These are phyloP conservation scores for Eriocheir sinensis DNA, from an alignment of 1,140 invertebrate species.

Conservation along the genomic window DNA sequence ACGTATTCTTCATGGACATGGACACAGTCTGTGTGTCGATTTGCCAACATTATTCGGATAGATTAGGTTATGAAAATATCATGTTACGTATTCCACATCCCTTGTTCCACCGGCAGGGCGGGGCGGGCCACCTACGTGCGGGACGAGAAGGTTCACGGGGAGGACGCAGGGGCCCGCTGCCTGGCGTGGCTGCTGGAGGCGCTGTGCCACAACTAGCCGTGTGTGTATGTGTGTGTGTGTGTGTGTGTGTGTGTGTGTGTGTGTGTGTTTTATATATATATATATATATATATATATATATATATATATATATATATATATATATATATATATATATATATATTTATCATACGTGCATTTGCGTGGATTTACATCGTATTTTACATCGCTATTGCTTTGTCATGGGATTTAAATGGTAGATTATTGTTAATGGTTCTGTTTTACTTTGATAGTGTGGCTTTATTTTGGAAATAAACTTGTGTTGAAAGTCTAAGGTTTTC, in stretches of 20 bases:
- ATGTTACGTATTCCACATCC: no score
- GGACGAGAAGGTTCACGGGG: conserved; percentile 16
- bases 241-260: neutral
- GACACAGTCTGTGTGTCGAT: no score
- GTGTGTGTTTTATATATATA: neutral
- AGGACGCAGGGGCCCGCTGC: conserved; percentile 45
- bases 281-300: conserved; percentile 21
- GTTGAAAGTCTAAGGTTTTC: no score
- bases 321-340: neutral
- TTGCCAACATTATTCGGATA: no score
- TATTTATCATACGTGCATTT: no score
- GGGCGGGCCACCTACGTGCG: conserved; percentile 51
- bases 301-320: conserved; percentile 28
- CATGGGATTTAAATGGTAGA: no score
- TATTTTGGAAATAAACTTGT: no score
- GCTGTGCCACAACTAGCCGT: neutral
- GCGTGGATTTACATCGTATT: neutral
- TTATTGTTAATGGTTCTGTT: no score
- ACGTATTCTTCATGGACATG: no score
- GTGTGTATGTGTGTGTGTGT: conserved; percentile 26
- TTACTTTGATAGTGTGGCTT: no score
- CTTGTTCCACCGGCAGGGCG: conserved; percentile 23
- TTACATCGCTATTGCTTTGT: no score
- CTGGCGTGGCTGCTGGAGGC: conserved; percentile 43
- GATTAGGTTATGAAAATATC: no score